Base-by-base conservation (phyloP, 2,797 vertebrate species). In the Myotis pilosus region DNA sequence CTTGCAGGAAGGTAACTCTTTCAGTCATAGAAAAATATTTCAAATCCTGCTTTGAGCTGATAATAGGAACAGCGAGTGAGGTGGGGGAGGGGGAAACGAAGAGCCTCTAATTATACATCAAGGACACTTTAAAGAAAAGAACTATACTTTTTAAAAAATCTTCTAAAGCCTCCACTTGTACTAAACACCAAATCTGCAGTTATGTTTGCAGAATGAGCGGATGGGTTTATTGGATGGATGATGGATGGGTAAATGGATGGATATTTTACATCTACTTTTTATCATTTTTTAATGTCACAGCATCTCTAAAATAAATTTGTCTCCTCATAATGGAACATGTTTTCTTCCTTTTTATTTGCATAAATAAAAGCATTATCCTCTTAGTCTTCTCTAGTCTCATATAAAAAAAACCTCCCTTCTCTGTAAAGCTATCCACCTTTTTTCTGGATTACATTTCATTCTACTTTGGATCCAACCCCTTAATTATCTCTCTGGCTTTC, bases 1-100 rank as follows among this genome's bases (percentile, higher is more conserved):
- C 71, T 96, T 87, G 71, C 53, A 51, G 22, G 23, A 81, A 51
- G 62, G 53, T 62, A 68, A 23, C 30, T 22, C 55, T 95, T 81
- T 89, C 33, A 49, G 62, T 93, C 90, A 88, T 71, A 62, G 55
- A 87, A 85, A 94, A 85, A 57, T 79, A 68, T 92, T 97, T 96
- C 86, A 85, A n/a, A 89, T 33, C 60, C 83, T 68, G 30, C 68
- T 96, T 95, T 68, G 62, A 90, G 47, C 74, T 85, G 47, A 75
- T 89, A 76, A 60, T 57, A 79, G 51, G 30, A 76, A 74, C 15
- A 38, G 76, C 36, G 17, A 44, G 85, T 49, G 51, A 57, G 36
- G 11, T 89, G 55, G 41, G 6, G 71, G 62, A 62, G n/a, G 60
- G 62, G 19, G 30, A 33, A n/a, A 41, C 74, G 68, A 85, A 71